Percentiles rank a stretch among this genome's conserved stretches.
These are phyloP conservation scores for Gorsachius goisagi DNA, from an alignment of 2,113 vertebrate genomes.

Conservation along the genomic window DNA sequence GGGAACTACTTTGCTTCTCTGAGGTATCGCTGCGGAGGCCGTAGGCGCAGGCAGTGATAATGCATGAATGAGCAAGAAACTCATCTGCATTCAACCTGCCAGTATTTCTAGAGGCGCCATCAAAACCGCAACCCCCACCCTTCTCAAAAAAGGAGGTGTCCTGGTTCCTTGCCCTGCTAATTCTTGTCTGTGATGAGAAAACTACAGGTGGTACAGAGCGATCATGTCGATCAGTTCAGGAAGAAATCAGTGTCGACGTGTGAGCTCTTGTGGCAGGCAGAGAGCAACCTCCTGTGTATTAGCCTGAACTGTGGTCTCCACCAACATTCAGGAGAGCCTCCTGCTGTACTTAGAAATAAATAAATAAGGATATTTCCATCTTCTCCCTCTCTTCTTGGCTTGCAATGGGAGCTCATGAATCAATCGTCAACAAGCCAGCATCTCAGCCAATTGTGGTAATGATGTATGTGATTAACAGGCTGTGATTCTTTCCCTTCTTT, in stretches of 20 bases:
- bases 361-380: slow-evolving; percentile 1
- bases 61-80: not conserved
- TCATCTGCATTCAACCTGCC: slow-evolving; percentile 8
- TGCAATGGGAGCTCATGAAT: slow-evolving; percentile 18
- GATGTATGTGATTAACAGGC: slow-evolving; percentile 37
- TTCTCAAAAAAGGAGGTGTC: not conserved
- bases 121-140: not conserved
- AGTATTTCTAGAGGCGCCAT: not conserved
- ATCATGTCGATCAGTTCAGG: not conserved
- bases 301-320: not conserved
- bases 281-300: not conserved
- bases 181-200: not conserved
- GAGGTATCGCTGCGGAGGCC: not conserved
- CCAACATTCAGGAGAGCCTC: not conserved
- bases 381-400: not conserved
- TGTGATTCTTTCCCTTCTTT: not conserved
- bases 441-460: slow-evolving; percentile 42
- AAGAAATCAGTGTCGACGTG: not conserved
- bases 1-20: slow-evolving; percentile 5
- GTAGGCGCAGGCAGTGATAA: not conserved
- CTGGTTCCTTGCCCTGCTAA: not conserved
- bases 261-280: not conserved
- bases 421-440: slow-evolving; percentile 32
- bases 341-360: not conserved
- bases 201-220: not conserved